A percentile compares a stretch with the other conserved stretches of the same genome.
phyloP scores from a whole-genome alignment of 2,797 vertebrate genomes.

The Erethizon dorsatum region DNA sequence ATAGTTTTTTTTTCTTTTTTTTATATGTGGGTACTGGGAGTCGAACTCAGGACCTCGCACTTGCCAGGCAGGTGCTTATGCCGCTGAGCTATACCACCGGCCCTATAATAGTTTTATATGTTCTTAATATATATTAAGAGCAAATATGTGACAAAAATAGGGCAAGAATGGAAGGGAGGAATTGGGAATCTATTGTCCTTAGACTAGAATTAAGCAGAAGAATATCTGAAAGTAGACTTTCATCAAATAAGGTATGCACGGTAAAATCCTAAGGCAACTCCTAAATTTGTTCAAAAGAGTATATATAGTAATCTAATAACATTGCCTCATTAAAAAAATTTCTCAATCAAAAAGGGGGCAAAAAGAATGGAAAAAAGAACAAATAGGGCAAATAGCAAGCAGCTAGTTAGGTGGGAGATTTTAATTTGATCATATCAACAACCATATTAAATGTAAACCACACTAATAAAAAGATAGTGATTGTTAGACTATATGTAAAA shows the following conservation, averaged over 20 bases:
- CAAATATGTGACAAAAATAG: neutral
- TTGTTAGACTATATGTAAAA: constrained; percentile 9
- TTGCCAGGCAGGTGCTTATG: too few species aligned
- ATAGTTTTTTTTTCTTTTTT: neutral
- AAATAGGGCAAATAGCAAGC: constrained; percentile 18
- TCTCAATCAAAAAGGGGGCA: neutral
- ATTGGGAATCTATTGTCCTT: neutral
- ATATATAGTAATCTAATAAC: constrained; percentile 24
- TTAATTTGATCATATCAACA: constrained; percentile 52
- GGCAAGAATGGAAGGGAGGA: neutral
- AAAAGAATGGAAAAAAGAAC: neutral
- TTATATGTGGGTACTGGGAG: too few species aligned
- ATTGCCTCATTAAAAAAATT: constrained; percentile 17
- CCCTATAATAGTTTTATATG: neutral
- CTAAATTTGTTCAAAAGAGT: neutral
- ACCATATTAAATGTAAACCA: constrained; percentile 48
- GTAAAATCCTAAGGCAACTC: neutral
- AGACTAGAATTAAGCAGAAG: neutral
- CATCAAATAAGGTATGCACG: neutral
- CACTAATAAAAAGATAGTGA: constrained; percentile 45
- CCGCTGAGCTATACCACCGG: too few species aligned
- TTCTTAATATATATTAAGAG: neutral
- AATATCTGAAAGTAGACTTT: constrained; percentile 29
- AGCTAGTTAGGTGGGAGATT: neutral
- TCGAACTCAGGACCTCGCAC: too few species aligned